Evolutionary conservation across 2,888 invertebrate species (phyloP), one percentile per base, ranked within the genome.

Genomic region (Drosophila eohydei): DNA sequence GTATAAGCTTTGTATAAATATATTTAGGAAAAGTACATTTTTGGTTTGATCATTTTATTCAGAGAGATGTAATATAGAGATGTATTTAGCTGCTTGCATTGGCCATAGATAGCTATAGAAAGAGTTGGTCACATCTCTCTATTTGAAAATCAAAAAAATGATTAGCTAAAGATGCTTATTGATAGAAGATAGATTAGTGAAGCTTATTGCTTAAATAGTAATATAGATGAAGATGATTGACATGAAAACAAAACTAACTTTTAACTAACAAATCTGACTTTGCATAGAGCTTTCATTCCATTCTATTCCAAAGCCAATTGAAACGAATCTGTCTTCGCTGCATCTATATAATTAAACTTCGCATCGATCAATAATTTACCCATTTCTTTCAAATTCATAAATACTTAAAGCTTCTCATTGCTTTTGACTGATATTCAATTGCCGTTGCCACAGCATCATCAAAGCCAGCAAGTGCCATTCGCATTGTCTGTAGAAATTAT

Each of bases 401-500:
- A 54, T 28, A 16, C 11, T 46, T 41, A 11, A 43, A 14, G 9
- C 28, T 40, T 3, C 12, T 12, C 14, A 60, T 41, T 41, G 11
- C 5, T 9, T 28, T 72, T 72, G 44, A 63, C 52, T 48, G 34
- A 44, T 40, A 75, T 71, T 75, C 61, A 75, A 62, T 75, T 65
- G 65, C 51, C 44, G 43, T 36, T 30, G 12, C 4, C 21, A 7
- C 14, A 4, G 0, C 26, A 7, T 7, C 12, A 52, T 54, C 54
- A n/a, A 9, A 8, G 44, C 48, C 11, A 2, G 26, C 55, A 46
- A 38, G 46, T 60, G 59, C 50, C 65, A 63, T 61, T 74, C 68
- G 54, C 68, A 70, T 69, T 86, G 87, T 86, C 83, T 65, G 65
- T 52, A 56, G 71, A 80, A 83, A 80, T 81, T 75, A 77, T 82